These are phyloP conservation scores for Anastrepha ludens DNA, from an alignment of 1,140 invertebrate genomes.

Conservation along the genomic window DNA sequence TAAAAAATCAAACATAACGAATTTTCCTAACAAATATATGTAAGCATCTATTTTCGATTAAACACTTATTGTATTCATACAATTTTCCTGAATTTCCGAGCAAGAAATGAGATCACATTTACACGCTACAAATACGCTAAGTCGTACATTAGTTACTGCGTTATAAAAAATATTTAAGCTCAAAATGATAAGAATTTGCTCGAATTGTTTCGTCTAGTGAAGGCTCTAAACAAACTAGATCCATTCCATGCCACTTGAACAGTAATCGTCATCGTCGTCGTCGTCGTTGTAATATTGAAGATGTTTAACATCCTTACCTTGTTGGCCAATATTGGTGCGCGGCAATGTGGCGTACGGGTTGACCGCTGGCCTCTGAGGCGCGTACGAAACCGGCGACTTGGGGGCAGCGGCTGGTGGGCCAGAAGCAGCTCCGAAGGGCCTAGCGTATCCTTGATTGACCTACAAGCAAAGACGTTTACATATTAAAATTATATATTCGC, in stretches of 20 bases:
- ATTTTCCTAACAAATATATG: too few species aligned
- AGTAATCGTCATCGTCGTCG: conserved; percentile 60
- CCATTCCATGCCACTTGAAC: conserved; percentile 68
- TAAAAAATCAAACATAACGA: too few species aligned
- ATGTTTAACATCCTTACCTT: conserved; percentile 67
- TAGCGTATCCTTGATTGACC: conserved; percentile 71
- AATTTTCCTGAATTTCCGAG: background rate
- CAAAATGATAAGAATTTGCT: background rate
- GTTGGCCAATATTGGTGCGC: conserved; percentile 68
- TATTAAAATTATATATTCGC: background rate
- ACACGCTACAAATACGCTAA: background rate
- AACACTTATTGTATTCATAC: too few species aligned
- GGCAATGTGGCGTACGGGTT: conserved; percentile 72
- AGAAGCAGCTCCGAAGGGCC: conserved; percentile 67
- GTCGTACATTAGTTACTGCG: too few species aligned
- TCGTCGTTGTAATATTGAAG: conserved; percentile 59
- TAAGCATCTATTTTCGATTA: too few species aligned
- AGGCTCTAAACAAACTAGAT: conserved; percentile 11
- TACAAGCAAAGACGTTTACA: conserved; percentile 48
- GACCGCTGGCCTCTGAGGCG: conserved; percentile 59
- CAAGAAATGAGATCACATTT: background rate
- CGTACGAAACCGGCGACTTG: conserved; percentile 60
- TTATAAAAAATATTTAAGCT: too few species aligned
- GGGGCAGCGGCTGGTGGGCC: conserved; percentile 66
- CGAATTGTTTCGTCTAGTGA: background rate